Evolutionary conservation across 92 coral and sea anemone genomes (phyloP), one percentile per base, ranked within the genome.

Genomic region (Phenganax stokvisi): DNA sequence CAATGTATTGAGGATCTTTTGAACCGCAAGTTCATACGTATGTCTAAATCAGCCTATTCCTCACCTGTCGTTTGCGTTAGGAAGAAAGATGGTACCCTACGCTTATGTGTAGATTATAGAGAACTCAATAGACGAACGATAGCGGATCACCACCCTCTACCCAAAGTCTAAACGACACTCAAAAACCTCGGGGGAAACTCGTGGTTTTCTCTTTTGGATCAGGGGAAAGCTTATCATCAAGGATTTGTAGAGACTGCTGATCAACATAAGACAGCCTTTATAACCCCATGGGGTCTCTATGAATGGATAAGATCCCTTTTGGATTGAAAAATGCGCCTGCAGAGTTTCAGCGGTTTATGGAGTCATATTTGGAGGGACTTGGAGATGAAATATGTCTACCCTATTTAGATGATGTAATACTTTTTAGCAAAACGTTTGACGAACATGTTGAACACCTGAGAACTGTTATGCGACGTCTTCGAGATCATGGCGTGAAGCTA

Each of bases 201-300:
- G n/a, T 83, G 88, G 88, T 86, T 83, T 37, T 83, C 71, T 27
- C 51, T 83, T 25, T 73, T 86, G 25, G 82, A 82, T 30, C 89
- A 82, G 58, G 74, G 89, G 15, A 80, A 80, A 63, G 87, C 85
- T 0, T 85, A 79, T 52, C 88, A 85, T 71, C 85, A 81, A 54
- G 85, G 87, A 7, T 86, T 86, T 66, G 62, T 86, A 3, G 37
- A 75, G 28, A 57, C 77, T 11, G 70, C 54, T 27, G 29, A 47
- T 11, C 76, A 80, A 47, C 77, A 60, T 54, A n/a, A 60, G 27
- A 82, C 87, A 29, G 85, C 87, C 10, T 85, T 85, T 29, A 69
- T 80, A 3, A 81, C 53, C 10, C 88, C 88, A 5, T 85, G 88
- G 88, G 88, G 88, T 10, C 85, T 85, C 54, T 70, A 85, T 58